Base-by-base conservation (phyloP, 2,888 invertebrate genomes). In the Eucriotettix oculatus region DNA sequence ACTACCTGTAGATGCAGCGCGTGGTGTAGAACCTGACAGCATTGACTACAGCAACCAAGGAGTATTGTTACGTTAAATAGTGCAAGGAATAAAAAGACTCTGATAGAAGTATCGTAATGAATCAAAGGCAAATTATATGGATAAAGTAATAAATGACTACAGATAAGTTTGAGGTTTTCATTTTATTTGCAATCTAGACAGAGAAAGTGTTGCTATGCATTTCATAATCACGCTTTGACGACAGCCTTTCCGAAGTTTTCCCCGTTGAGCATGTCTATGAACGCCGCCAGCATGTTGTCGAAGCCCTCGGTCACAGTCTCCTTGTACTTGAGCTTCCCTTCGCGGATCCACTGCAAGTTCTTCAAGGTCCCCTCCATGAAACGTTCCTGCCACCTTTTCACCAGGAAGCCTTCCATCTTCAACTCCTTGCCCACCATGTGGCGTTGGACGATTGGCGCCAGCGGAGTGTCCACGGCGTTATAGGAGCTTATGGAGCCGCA, bases 181-280 rank as follows among this genome's bases (percentile, higher is more conserved):
- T 7, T 29, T 29, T 29, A 29, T 29, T 29, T 29, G 7, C 7
- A 29, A 7, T 29, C 29, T 29, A 29, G 3, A 29, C 7, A 2
- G 3, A 29, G 29, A 29, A 29, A 5, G 7, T 29, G 7, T 7
- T 29, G 3, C 7, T 29, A 29, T 29, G 29, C 2, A 29, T 29
- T 29, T 5, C 29, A n/a, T n/a, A 29, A 29, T 64, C 62, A 81
- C 9, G 76, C 75, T 75, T 82, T 80, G 14, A 87, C 81, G 62
- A 87, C 71, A 43, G 84, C 83, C 75, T 87, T 87, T 58, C 87
- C 87, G 41, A 76, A 76, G 71, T 85, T 87, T 67, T 81, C 79
- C 43, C 87, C 87, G 58, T 70, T 67, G 60, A 81, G 71, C 69
- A 87, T 77, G 16, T 80, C 83, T 59, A 80, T 75, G 62, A 87